Base-by-base conservation (phyloP, 2,888 invertebrate species). In the Cantharis flavilabris region DNA sequence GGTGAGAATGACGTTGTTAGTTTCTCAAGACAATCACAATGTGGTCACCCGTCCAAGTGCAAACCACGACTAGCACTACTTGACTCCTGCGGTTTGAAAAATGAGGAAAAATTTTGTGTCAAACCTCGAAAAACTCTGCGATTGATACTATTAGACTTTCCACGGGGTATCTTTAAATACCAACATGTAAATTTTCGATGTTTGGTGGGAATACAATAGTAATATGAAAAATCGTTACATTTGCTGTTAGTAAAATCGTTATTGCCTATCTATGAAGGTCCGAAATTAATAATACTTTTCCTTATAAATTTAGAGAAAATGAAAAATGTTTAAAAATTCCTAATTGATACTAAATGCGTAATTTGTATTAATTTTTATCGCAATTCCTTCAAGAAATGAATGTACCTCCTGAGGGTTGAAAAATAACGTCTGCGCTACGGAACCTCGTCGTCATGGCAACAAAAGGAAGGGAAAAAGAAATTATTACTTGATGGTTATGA, bases 401-500 rank as follows among this genome's bases (percentile, higher is more conserved):
- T 67, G 18, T 67, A 67, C 65, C 65, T 67, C 65, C 65, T 67
- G 70, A 28, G 70, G 70, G 28, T 49, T n/a, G 49, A 70, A 28
- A 33, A 70, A 70, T 30, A 70, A 70, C 28, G 18, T 70, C 73
- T 75, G 70, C 62, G 62, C 69, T 73, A 72, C 70, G 69, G 75
- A 67, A 78, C 62, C 71, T 73, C 70, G 78, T 78, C 73, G 78
- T 70, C 78, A 73, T 78, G 63, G 76, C 30, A 75, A 79, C 75
- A 79, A 76, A 79, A 83, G 82, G 81, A 84, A 85, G 85, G 86
- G 82, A 79, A 80, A 85, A 85, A 84, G 82, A 84, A 86, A 86
- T 86, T 86, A 87, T 87, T 86, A 87, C 86, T 87, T 87, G 86
- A 87, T 87, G 87, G 87, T 87, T 87, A 87, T 86, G 86, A 86